Base-by-base conservation (phyloP, 35 echinoderm and acorn worm genomes). In the Ptychodera flava region DNA sequence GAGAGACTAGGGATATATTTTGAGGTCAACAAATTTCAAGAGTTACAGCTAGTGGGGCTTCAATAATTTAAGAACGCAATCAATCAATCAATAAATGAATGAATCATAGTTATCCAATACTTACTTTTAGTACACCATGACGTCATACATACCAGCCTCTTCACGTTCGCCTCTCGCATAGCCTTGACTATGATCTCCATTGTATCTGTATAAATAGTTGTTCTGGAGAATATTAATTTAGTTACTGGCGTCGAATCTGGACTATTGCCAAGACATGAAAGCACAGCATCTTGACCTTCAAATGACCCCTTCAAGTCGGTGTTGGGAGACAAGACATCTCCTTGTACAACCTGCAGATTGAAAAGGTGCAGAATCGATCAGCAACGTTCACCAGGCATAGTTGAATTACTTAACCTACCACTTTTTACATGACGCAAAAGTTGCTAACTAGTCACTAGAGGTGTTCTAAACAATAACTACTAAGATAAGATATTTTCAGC, bases 111-210 rank as follows among this genome's bases (percentile, higher is more conserved):
- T 64, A 12, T 64, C 22, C 6, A 64, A 16, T 35, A 78, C 78
- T 78, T 84, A 94, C 93, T 86, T 85, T 87, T 84, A 15, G 83
- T 86, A 82, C 82, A 86, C 93, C 93, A 94, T 0, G 93, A 91
- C 35, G 93, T 76, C 34, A 94, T 90, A 75, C 37, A 36, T 1
- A 93, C 75, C 22, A 90, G 64, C 83, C 92, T 36, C 28, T 37
- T 83, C 2, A 93, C 36, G 16, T 82, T 85, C 1, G 84, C 33
- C 1, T 78, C 85, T 78, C 80, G 76, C 92, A 93, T 93, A 33
- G 92, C 92, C 30, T 78, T 31, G 32, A 85, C 76, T 6, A 93
- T 93, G 15, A 80, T 22, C 84, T 90, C 90, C 28, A 90, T 83
- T 0, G 92, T 78, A 27, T 88, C 89, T n/a, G 88, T 90, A 85